Percentiles rank a stretch among this genome's conserved stretches.
phyloP scores from a whole-genome alignment of 2,888 invertebrate genomes.

The Phasia obesa region DNA sequence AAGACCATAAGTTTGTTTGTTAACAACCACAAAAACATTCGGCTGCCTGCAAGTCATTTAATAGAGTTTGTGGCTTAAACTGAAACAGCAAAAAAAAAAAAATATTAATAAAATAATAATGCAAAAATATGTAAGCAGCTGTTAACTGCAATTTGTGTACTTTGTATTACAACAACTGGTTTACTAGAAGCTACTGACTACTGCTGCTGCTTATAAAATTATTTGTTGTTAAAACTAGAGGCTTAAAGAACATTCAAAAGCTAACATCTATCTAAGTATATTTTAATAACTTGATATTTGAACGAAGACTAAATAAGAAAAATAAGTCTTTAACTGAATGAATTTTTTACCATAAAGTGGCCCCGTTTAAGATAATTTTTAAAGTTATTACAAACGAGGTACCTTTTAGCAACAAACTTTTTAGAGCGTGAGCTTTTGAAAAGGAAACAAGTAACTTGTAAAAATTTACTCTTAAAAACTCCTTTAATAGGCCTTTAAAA shows the following conservation, averaged over 20 bases:
- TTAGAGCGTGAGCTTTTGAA: too few species aligned
- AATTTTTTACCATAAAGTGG: too few species aligned
- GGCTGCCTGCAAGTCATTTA: conserved; percentile 32
- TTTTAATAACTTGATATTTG: too few species aligned
- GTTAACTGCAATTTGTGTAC: conserved; percentile 35
- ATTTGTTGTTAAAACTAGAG: background rate
- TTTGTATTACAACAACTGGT: conserved; percentile 14
- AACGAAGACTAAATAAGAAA: too few species aligned
- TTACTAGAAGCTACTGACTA: background rate
- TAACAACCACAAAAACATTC: conserved; percentile 24
- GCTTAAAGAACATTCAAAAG: background rate
- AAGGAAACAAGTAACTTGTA: too few species aligned
- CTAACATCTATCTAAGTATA: too few species aligned
- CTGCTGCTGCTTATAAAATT: background rate
- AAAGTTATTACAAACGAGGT: background rate
- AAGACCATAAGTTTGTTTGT: conserved; percentile 11
- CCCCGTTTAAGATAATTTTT: too few species aligned
- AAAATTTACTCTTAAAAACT: too few species aligned
- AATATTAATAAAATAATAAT: conserved; percentile 16
- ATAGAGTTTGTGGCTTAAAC: conserved; percentile 2
- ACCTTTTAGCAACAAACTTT: background rate
- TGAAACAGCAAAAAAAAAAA: background rate
- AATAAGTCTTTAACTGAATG: background rate
- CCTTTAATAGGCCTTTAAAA: too few species aligned
- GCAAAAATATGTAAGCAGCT: conserved; percentile 44